Percentiles rank a stretch among this genome's conserved stretches.
Evolutionary conservation across 1,140 invertebrate genomes (phyloP).

Genomic region (Bombus confusus): DNA sequence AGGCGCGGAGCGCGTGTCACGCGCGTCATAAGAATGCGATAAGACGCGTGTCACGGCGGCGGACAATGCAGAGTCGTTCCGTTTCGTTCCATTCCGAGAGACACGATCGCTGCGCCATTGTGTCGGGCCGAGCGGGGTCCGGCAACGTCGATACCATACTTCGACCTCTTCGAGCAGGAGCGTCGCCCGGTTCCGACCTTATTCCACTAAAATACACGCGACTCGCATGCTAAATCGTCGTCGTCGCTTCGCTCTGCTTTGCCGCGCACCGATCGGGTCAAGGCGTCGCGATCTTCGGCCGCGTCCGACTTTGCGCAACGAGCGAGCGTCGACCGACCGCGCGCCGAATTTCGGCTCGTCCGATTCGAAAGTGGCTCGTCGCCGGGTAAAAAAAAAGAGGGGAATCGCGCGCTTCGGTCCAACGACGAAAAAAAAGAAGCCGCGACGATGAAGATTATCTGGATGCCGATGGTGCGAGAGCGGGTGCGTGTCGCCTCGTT

Average conservation of each 20-base stretch:
- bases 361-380: slow-evolving; percentile 7
- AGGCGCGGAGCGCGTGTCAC: slow-evolving; percentile 69
- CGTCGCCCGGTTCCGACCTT: slow-evolving; percentile 75
- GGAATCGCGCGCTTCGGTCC: neutral
- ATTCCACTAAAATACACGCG: slow-evolving; percentile 77
- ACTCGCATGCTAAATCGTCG: slow-evolving; percentile 73
- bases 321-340: too few relatives aligned
- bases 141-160: slow-evolving; percentile 67
- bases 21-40: slow-evolving; percentile 79
- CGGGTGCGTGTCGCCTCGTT: slow-evolving; percentile 77
- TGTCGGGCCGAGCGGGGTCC: slow-evolving; percentile 61
- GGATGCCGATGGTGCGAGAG: slow-evolving; percentile 72
- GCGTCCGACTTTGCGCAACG: slow-evolving; percentile 20
- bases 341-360: neutral
- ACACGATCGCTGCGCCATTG: slow-evolving; percentile 66
- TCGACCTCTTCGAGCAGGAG: slow-evolving; percentile 59
- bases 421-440: neutral
- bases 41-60: slow-evolving; percentile 73
- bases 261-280: slow-evolving; percentile 68
- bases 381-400: neutral
- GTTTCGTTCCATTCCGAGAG: slow-evolving; percentile 63
- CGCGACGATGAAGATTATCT: slow-evolving; percentile 73
- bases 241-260: slow-evolving; percentile 30
- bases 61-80: slow-evolving; percentile 64
- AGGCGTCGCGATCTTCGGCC: slow-evolving; percentile 57